A percentile compares a stretch with the other conserved stretches of the same genome.
These are phyloP conservation scores for Lepidurus arcticus DNA, from an alignment of 1,140 invertebrate species.

Conservation along the genomic window DNA sequence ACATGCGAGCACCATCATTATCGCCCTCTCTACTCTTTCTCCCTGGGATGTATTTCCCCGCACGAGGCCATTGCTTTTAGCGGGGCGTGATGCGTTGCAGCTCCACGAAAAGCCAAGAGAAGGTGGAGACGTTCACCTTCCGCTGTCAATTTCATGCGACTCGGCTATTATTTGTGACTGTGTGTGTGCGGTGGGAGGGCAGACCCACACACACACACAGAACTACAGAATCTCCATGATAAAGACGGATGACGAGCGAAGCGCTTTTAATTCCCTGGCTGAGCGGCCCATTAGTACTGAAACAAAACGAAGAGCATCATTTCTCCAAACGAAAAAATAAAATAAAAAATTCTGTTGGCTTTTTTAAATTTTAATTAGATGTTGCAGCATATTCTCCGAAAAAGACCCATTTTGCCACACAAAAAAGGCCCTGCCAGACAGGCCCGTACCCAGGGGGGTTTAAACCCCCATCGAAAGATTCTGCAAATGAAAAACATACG, in stretches of 20 bases:
- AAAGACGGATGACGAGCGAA: neutral
- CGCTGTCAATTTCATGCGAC: constrained; percentile 21
- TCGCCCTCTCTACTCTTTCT: neutral
- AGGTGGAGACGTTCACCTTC: constrained; percentile 16
- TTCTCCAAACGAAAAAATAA: too few relatives aligned
- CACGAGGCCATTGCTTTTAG: constrained; percentile 8
- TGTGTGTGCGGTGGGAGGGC: neutral
- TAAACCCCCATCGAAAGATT: too few relatives aligned
- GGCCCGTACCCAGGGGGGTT: too few relatives aligned
- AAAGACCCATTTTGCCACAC: too few relatives aligned
- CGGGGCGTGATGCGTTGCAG: neutral
- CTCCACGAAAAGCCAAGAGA: neutral
- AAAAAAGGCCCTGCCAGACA: too few relatives aligned
- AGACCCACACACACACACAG: neutral
- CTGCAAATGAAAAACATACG: too few relatives aligned
- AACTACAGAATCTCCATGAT: neutral
- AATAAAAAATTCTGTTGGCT: too few relatives aligned
- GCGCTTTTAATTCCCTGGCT: neutral
- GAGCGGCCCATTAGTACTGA: neutral
- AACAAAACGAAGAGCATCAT: neutral
- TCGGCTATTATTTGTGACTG: constrained; percentile 8
- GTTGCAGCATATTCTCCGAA: too few relatives aligned
- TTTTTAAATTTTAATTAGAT: too few relatives aligned
- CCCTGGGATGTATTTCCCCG: neutral
- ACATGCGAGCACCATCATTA: neutral